phyloP scores from a whole-genome alignment of 2,888 invertebrate genomes.

The Odontocerum albicorne region DNA sequence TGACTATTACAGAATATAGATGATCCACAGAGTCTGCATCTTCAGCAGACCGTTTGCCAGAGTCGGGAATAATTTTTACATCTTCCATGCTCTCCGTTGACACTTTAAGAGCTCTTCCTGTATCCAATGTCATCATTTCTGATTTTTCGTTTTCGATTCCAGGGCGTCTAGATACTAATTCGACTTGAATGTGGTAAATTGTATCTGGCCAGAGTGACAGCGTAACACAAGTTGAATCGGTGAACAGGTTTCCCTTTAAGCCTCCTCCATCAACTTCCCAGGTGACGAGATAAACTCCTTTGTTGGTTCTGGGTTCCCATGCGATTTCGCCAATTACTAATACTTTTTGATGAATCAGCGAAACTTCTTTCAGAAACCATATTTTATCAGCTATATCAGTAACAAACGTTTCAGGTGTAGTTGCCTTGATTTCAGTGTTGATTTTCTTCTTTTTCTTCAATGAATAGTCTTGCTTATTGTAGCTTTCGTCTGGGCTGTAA shows the following conservation, averaged over 20 bases:
- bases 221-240: constrained; percentile 77
- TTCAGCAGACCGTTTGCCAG: constrained; percentile 46
- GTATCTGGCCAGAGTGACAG: constrained; percentile 81
- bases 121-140: constrained; percentile 67
- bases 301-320: constrained; percentile 68
- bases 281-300: constrained; percentile 75
- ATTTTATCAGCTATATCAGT: constrained; percentile 54
- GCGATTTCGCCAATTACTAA: constrained; percentile 71
- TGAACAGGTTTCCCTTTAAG: constrained; percentile 78
- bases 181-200: constrained; percentile 78
- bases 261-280: constrained; percentile 85
- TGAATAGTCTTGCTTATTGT: constrained; percentile 45
- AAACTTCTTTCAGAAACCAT: constrained; percentile 69
- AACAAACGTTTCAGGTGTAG: constrained; percentile 53
- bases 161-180: constrained; percentile 62
- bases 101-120: constrained; percentile 64
- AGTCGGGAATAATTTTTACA: constrained; percentile 53
- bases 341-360: constrained; percentile 72
- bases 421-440: constrained; percentile 53
- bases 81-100: constrained; percentile 67
- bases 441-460: constrained; percentile 49
- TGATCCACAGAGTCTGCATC: constrained; percentile 49
- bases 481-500: constrained; percentile 67
- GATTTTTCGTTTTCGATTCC: constrained; percentile 65
- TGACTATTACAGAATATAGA: constrained; percentile 63